Conservation (phyloP, 1,140 invertebrate species). For the Lucilia cuprina region DNA sequence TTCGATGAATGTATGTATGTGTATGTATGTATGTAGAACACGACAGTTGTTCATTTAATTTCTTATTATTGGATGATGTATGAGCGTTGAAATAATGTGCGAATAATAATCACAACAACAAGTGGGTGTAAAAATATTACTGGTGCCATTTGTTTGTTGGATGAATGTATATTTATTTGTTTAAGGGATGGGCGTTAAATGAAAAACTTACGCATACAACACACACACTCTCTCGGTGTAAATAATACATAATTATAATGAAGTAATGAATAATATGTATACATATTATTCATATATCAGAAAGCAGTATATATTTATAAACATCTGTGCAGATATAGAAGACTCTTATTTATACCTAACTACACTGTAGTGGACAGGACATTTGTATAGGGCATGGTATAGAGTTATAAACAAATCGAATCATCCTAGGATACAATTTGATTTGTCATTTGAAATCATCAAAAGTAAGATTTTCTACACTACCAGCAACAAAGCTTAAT, state of each 20-base stretch:
- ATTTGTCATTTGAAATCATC: too few species aligned
- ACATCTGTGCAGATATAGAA: too few species aligned
- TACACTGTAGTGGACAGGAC: too few species aligned
- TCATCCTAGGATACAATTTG: too few species aligned
- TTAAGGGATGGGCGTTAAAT: background rate
- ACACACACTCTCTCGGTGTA: background rate
- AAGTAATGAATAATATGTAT: background rate
- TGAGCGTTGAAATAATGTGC: background rate
- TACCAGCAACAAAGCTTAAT: too few species aligned
- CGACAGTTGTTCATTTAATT: slow-evolving; percentile 11
- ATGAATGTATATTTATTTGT: background rate
- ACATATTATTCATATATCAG: too few species aligned
- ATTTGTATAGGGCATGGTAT: too few species aligned
- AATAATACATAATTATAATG: background rate
- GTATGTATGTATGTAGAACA: background rate
- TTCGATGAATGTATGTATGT: background rate
- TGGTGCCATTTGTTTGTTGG: background rate
- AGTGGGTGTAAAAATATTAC: slow-evolving; percentile 4
- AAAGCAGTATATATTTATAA: too few species aligned
- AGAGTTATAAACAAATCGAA: too few species aligned
- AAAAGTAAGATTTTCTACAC: too few species aligned
- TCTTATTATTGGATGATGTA: slow-evolving; percentile 11
- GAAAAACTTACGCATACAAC: background rate
- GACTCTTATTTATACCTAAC: too few species aligned
- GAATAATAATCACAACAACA: slow-evolving; percentile 14